phyloP scores from a whole-genome alignment of 2,113 vertebrate species.

The Brachypteracias leptosomus region DNA sequence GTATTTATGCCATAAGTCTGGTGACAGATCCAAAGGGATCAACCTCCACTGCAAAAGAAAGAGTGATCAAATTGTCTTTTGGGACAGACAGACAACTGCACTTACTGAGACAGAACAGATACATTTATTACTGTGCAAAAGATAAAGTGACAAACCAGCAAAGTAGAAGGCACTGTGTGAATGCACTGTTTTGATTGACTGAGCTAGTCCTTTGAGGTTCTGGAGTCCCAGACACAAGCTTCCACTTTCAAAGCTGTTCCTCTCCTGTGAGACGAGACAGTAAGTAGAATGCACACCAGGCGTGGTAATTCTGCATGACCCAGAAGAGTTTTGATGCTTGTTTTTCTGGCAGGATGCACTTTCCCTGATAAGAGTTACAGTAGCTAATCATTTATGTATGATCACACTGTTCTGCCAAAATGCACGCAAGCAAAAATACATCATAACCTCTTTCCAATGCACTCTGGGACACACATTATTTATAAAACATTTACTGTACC shows the following conservation, averaged over 20 bases:
- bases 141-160: background rate
- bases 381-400: slow-evolving; percentile 63
- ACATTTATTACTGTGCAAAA: background rate
- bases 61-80: background rate
- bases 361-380: slow-evolving; percentile 32
- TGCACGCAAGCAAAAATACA: slow-evolving; percentile 45
- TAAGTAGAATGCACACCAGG: background rate
- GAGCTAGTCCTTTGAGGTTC: background rate
- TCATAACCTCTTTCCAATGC: slow-evolving; percentile 25
- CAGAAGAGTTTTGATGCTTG: slow-evolving; percentile 31
- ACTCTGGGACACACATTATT: background rate
- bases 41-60: background rate
- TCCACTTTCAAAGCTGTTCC: background rate
- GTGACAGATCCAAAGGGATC: background rate
- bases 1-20: background rate
- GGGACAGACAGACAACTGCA: background rate
- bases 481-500: slow-evolving; percentile 38
- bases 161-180: background rate
- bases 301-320: background rate
- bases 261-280: background rate
- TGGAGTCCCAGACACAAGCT: background rate
- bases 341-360: slow-evolving; percentile 27
- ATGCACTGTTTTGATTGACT: background rate
- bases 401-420: slow-evolving; percentile 20
- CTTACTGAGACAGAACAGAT: background rate